Evolutionary conservation across 2,888 invertebrate genomes (phyloP).

Genomic region (Hermaeophaga mercurialis): DNA sequence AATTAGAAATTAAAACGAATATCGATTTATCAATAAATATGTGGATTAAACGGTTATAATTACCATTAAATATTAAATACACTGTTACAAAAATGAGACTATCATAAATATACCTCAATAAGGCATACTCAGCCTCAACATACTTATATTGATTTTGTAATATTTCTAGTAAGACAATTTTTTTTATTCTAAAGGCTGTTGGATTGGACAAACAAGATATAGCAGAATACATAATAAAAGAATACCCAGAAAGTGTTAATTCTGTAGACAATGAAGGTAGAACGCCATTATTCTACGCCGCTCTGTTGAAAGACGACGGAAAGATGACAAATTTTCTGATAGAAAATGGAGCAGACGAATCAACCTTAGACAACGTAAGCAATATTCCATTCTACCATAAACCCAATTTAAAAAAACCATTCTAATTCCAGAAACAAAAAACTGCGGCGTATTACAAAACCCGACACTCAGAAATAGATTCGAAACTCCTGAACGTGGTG

Average conservation of each 20-base stretch:
- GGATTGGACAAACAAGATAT: constrained; percentile 79
- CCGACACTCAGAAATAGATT: constrained; percentile 77
- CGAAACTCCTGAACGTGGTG: constrained; percentile 68
- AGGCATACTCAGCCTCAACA: too few species aligned
- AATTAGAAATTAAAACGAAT: constrained; percentile 1
- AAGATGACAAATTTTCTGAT: constrained; percentile 79
- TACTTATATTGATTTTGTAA: too few species aligned
- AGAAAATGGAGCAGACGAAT: constrained; percentile 83
- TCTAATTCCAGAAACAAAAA: constrained; percentile 74
- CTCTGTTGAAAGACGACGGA: constrained; percentile 77
- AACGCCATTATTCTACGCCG: constrained; percentile 88
- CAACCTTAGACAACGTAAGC: constrained; percentile 80
- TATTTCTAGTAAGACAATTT: too few species aligned
- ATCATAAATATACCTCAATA: too few species aligned
- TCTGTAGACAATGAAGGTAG: constrained; percentile 81
- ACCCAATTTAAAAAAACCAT: constrained; percentile 20
- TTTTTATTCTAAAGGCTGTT: constrained; percentile 66
- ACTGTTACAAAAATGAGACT: too few species aligned
- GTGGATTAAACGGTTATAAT: too few species aligned
- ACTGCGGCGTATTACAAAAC: constrained; percentile 80
- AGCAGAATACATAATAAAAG: constrained; percentile 72
- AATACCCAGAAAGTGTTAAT: constrained; percentile 71
- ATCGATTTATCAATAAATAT: constrained; percentile 16
- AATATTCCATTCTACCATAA: neutral
- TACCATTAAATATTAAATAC: too few species aligned